Evolutionary conservation across 64 coral and sea anemone species (phyloP), one percentile per base, ranked within the genome.

Genomic region (Pocillopora verrucosa): DNA sequence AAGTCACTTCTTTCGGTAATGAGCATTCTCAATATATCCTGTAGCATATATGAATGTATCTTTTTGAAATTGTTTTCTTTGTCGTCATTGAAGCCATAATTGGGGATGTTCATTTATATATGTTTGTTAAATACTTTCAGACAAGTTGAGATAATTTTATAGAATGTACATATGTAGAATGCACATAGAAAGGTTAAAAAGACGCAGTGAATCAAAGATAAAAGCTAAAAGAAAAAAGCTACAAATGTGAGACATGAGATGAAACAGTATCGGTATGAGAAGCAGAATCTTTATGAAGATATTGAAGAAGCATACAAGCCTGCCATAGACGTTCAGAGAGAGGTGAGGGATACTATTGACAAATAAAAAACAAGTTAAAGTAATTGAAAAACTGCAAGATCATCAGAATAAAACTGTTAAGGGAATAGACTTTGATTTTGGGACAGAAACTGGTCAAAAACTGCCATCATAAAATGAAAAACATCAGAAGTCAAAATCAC

Each of bases 101-200:
- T 83, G 0, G 80, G 80, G 16, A 83, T 83, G 22, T 83, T 60
- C 80, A 83, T 83, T 30, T 83, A 80, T 9, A 56, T 24, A 22
- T 78, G 51, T 20, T 41, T 78, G 36, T 19, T 5, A 67, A 6
- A 67, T 19, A 16, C 51, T 36, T 76, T 45, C 14, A 45, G 74
- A 76, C 51, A 76, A 76, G 74, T 76, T 76, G 35, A 76, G 15
- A 76, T 76, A 76, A 76, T 34, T 76, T 45, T 0, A 76, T 76
- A 38, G 37, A 51, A 41, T 41, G 17, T 16, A 45, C 51, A 76
- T 1, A 67, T 67, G 19, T 37, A 76, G 16, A 74, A 76, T 45
- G 15, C 35, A 76, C 10, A 35, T 35, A 41, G 74, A 35, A 16
- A 15, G 34, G 51, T 41, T 76, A 37, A 76, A 67, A 17, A 67